phyloP scores from a whole-genome alignment of 1,140 invertebrate genomes.

The Sminthurides bifidus region DNA sequence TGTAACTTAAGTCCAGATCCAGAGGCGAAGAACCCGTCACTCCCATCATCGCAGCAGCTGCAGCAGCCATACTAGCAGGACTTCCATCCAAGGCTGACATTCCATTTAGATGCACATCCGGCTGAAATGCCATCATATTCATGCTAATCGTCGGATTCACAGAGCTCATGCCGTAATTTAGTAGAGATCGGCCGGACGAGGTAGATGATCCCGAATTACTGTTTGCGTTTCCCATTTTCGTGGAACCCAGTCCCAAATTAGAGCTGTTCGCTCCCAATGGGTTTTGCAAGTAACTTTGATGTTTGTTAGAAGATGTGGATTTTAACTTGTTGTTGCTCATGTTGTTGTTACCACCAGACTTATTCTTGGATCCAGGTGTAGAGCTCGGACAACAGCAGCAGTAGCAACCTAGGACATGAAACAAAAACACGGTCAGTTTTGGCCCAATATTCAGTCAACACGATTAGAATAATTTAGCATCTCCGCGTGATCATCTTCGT shows the following conservation, averaged over 20 bases:
- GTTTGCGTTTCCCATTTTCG: background rate
- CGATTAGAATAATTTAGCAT: background rate
- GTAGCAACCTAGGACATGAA: background rate
- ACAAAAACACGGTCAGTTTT: background rate
- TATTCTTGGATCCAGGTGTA: too few species aligned
- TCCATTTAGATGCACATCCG: too few species aligned
- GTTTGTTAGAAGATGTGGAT: background rate
- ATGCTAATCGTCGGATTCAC: conserved; percentile 5
- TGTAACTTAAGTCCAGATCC: conserved; percentile 3
- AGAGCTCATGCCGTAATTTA: conserved; percentile 3
- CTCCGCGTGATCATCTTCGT: background rate
- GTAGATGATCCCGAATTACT: background rate
- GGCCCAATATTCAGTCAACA: background rate
- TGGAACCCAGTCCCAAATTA: background rate
- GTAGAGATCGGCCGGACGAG: background rate
- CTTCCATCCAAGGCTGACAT: background rate
- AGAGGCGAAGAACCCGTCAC: background rate
- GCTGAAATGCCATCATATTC: conserved; percentile 2
- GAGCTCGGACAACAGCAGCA: conserved; percentile 8
- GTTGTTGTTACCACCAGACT: too few species aligned
- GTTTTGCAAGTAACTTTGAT: background rate
- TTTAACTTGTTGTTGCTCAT: conserved; percentile 1
- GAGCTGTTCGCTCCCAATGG: conserved; percentile 5
- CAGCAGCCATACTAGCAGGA: background rate
- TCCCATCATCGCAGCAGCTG: background rate